Evolutionary conservation across 2,888 invertebrate genomes (phyloP), one percentile per base, ranked within the genome.

Genomic region (Cephonodes hylas): DNA sequence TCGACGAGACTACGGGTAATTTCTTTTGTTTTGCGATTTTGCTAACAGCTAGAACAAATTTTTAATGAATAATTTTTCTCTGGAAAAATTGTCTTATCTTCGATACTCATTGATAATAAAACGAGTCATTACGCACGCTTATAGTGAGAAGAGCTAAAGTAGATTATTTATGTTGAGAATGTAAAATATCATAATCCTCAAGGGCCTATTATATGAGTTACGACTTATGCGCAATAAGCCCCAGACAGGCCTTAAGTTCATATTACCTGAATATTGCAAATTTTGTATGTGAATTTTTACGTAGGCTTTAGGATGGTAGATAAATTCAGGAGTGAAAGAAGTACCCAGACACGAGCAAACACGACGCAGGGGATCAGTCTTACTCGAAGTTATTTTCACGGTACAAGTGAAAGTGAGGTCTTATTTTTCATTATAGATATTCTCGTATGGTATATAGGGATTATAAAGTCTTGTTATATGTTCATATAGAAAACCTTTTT

Each of bases 1-100:
- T 94, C 96, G 7, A 94, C 94, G 42, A 93, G 96, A 75, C 92
- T 97, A 58, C 93, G 96, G 91, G 95, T 96, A 91, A 94, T 95
- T 90, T 20, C 20, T 7, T 8, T 15, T 22, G 18, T 59, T 15
- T 62, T 44, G 53, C 46, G 15, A 25, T 13, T n/a, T 6, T 18
- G 27, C 31, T 31, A 53, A 53, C 10, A 53, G 10, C 53, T 8
- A 18, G 10, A 18, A 18, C 15, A 53, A 18, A 15, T 31, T 53
- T 53, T 3, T 53, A 31, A 53, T 18, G 18, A n/a, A 53, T 4
- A n/a, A 15, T 15, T 18, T 53, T 53, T 53, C 38, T 64, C 27
- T 62, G 48, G 63, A 44, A 63, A 38, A 58, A 38, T 58, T 23
- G 31, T 42, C 18, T 31, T 20, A 34, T 42, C 22, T 5, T 10